Evolutionary conservation across 2,797 vertebrate genomes (phyloP).

Genomic region (Mormyrops attenuatus): DNA sequence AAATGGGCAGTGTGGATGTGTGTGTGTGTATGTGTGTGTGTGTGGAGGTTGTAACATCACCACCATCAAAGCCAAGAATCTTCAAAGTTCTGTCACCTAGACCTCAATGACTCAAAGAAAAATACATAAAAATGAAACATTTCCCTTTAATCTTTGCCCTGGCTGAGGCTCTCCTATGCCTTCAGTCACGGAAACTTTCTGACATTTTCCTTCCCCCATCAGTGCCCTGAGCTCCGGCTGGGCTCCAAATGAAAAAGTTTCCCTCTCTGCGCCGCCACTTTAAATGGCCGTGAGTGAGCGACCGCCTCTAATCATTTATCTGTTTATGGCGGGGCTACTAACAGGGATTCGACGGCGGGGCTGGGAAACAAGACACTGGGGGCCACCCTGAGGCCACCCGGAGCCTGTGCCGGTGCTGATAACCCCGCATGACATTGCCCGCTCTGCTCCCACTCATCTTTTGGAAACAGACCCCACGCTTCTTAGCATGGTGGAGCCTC

Average conservation of each 20-base stretch:
- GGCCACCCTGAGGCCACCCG: not conserved
- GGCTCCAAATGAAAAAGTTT: not conserved
- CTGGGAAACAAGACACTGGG: not conserved
- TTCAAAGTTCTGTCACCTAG: conserved; percentile 20
- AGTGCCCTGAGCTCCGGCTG: not conserved
- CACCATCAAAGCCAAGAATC: conserved; percentile 20
- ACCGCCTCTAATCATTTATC: conserved; percentile 11
- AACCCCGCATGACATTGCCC: not conserved
- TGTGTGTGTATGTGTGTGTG: not conserved
- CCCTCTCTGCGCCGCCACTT: not conserved
- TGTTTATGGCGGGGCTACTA: conserved; percentile 6
- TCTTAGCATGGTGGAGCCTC: not conserved
- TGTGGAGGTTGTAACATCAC: not conserved
- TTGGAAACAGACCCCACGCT: not conserved
- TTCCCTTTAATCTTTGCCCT: conserved; percentile 7
- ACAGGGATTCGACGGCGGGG: not conserved
- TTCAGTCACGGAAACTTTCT: not conserved
- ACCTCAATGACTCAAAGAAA: conserved; percentile 9
- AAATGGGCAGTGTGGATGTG: not conserved
- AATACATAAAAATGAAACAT: not conserved
- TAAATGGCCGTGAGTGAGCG: not conserved
- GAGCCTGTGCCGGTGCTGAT: not conserved
- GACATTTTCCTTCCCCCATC: not conserved
- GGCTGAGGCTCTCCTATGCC: not conserved
- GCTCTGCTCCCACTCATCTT: not conserved